These are phyloP conservation scores for Dorcus parallelipipedus DNA, from an alignment of 2,888 invertebrate genomes.

Conservation along the genomic window DNA sequence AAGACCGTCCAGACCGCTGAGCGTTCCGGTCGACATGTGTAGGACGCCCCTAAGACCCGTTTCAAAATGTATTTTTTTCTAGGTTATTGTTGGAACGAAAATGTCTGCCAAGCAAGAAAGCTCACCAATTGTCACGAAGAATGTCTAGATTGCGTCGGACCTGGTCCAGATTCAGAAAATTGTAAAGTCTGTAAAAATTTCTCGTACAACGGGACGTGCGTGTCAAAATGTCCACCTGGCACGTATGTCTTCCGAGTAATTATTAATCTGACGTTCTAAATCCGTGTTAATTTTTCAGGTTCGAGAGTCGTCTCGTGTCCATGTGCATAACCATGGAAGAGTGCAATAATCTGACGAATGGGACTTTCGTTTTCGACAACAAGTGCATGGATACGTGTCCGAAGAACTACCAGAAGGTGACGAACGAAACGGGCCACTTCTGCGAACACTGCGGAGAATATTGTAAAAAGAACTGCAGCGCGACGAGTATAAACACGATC, in stretches of 20 bases:
- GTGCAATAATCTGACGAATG: slow-evolving; percentile 53
- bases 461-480: slow-evolving; percentile 52
- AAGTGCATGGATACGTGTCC: slow-evolving; percentile 69
- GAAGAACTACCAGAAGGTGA: slow-evolving; percentile 48
- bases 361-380: slow-evolving; percentile 50
- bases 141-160: slow-evolving; percentile 72
- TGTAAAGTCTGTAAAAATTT: slow-evolving; percentile 55
- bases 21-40: no score
- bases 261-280: not conserved
- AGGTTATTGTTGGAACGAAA: slow-evolving; percentile 50
- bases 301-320: slow-evolving; percentile 26
- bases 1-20: no score
- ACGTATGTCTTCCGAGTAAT: slow-evolving; percentile 54
- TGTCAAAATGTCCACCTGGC: slow-evolving; percentile 58
- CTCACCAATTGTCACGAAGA: slow-evolving; percentile 61
- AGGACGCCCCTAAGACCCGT: not conserved
- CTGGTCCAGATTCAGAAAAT: slow-evolving; percentile 39
- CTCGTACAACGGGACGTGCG: slow-evolving; percentile 45
- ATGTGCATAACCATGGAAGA: slow-evolving; percentile 67
- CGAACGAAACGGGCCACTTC: slow-evolving; percentile 23
- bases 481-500: slow-evolving; percentile 32
- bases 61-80: slow-evolving; percentile 19
- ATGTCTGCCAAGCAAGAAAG: slow-evolving; percentile 53
- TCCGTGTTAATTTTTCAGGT: slow-evolving; percentile 30
- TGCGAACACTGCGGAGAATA: slow-evolving; percentile 38